Percentiles rank a stretch among this genome's conserved stretches.
phyloP scores from a whole-genome alignment of 2,888 invertebrate species.

The Thyatira batis region DNA sequence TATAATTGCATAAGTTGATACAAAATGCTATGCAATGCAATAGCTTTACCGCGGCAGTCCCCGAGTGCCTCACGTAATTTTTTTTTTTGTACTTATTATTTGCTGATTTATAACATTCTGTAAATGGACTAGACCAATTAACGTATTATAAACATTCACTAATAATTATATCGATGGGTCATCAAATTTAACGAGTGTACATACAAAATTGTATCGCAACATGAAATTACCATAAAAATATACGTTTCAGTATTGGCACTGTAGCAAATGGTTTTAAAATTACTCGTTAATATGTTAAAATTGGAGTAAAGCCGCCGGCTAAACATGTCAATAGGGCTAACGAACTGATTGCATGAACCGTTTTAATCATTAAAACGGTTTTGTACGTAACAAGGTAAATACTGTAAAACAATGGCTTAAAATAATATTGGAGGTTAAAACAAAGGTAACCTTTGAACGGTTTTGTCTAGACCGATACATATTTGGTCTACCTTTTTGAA shows the following conservation, averaged over 20 bases:
- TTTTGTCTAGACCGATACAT: conserved; percentile 37
- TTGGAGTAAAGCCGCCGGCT: conserved; percentile 49
- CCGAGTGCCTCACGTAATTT: too few relatives aligned
- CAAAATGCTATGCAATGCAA: too few relatives aligned
- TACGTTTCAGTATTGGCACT: background rate
- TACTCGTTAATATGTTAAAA: conserved; percentile 56
- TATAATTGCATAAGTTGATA: too few relatives aligned
- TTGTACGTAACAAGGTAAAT: conserved; percentile 19
- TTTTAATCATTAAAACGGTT: conserved; percentile 29
- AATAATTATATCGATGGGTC: conserved; percentile 32
- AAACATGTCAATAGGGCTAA: conserved; percentile 50
- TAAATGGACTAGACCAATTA: conserved; percentile 35
- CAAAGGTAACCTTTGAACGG: conserved; percentile 16
- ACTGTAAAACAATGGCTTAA: conserved; percentile 23
- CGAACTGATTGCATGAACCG: conserved; percentile 51
- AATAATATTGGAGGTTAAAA: conserved; percentile 18
- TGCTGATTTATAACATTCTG: too few relatives aligned
- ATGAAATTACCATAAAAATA: conserved; percentile 43
- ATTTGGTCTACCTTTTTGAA: conserved; percentile 13
- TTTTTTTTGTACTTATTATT: too few relatives aligned
- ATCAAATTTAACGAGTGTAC: conserved; percentile 35
- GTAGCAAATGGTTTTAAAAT: conserved; percentile 50
- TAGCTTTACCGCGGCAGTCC: too few relatives aligned
- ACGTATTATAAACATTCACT: conserved; percentile 28
- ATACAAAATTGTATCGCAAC: conserved; percentile 36